Conservation (phyloP, 2,888 invertebrate genomes). For the Apocheima hispidaria region DNA sequence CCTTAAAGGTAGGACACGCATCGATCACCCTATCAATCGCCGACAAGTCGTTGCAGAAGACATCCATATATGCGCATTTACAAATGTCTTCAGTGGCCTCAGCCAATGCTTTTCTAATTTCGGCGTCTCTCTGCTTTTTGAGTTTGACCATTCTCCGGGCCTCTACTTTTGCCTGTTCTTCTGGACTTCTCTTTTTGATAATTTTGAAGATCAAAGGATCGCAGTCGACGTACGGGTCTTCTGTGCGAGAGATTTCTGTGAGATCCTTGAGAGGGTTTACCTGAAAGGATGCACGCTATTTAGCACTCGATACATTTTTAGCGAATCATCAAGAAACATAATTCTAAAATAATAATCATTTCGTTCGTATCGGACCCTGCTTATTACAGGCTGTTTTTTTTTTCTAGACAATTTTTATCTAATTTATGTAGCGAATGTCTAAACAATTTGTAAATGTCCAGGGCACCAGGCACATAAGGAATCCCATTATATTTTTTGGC, state of each 20-base stretch:
- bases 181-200: conserved; percentile 85
- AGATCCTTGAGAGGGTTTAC: conserved; percentile 89
- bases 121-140: conserved; percentile 83
- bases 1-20: conserved; percentile 77
- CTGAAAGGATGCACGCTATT: conserved; percentile 54
- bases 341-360: too few relatives aligned
- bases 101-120: conserved; percentile 80
- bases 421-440: too few relatives aligned
- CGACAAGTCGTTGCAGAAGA: conserved; percentile 76
- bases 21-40: conserved; percentile 80
- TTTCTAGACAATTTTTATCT: too few relatives aligned
- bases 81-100: conserved; percentile 78
- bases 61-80: conserved; percentile 83
- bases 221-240: conserved; percentile 89
- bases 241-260: conserved; percentile 83
- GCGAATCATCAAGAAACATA: too few relatives aligned
- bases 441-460: too few relatives aligned
- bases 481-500: too few relatives aligned
- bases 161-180: conserved; percentile 83
- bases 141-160: conserved; percentile 84
- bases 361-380: too few relatives aligned
- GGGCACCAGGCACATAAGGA: too few relatives aligned
- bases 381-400: too few relatives aligned
- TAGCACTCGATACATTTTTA: too few relatives aligned
- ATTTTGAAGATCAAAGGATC: conserved; percentile 90